Evolutionary conservation across 2,888 invertebrate genomes (phyloP), one percentile per base, ranked within the genome.

Genomic region (Lycaena phlaeas): DNA sequence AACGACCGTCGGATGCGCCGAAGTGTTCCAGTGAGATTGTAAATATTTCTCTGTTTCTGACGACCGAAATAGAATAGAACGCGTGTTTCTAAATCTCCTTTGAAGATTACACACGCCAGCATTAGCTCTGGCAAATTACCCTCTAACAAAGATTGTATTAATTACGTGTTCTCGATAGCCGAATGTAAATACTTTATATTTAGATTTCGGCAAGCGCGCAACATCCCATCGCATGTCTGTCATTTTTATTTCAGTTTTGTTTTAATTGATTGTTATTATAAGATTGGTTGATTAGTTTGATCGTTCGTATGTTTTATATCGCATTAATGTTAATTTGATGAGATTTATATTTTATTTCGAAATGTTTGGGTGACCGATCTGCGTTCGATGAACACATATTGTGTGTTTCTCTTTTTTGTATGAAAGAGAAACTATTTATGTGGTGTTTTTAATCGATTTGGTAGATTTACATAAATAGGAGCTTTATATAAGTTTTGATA

Each of bases 141-240:
- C 77, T 79, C 76, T 78, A 79, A 81, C 82, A 82, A 82, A 81
- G 84, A 84, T 84, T 82, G 84, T 82, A 84, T 84, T 84, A 84
- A 84, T 84, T 84, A 84, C 81, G 72, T 73, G 78, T 64, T 79
- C 81, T 68, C 79, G 73, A 82, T 82, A 75, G 77, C 60, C 63
- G 60, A 72, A 69, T 72, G 81, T 84, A 82, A 82, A 84, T 82
- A 81, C 64, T 63, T 72, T 78, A 79, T 71, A 73, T 70, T 77
- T 82, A 81, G 82, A 79, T 54, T 64, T 69, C 69, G 59, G 70
- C 69, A 62, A 69, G 65, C 65, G 65, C 57, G 61, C 50, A 64
- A 58, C 61, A 54, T 53, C 59, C 62, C 69, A n/a, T 71, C 73
- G 62, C 50, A 58, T 66, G 66, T 74, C 75, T 79, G 76, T 81